phyloP scores from a whole-genome alignment of 2,797 vertebrate species.

The Ptychadena robeensis region DNA sequence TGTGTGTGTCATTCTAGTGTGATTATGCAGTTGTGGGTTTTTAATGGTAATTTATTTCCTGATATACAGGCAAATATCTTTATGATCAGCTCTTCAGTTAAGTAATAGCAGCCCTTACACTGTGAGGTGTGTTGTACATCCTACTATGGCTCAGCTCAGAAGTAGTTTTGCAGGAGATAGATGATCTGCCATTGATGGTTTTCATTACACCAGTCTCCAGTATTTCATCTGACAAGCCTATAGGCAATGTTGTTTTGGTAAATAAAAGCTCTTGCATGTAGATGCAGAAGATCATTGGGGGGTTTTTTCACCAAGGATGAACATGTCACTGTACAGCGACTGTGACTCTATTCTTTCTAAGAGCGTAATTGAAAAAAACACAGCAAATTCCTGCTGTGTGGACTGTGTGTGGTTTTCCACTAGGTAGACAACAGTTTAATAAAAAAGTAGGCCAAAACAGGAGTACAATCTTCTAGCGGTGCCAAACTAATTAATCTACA shows the following conservation, averaged over 20 bases:
- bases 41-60: no score
- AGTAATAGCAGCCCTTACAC: no score
- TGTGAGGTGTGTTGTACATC: no score
- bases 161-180: no score
- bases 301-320: background rate
- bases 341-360: background rate
- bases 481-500: constrained; percentile 70
- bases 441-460: constrained; percentile 67
- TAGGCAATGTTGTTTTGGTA: background rate
- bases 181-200: no score
- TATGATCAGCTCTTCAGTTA: no score
- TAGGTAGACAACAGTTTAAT: constrained; percentile 61
- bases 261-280: background rate
- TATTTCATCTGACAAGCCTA: background rate
- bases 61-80: no score
- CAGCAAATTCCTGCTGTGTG: constrained; percentile 32
- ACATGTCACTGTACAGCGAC: background rate
- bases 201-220: no score
- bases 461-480: constrained; percentile 61
- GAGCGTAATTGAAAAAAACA: background rate
- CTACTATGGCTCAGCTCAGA: no score
- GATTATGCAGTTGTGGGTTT: no score
- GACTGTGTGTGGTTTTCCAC: constrained; percentile 34
- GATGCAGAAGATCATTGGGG: no score
- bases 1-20: no score